Conservation (phyloP, 2,113 vertebrate species). For the Meriones unguiculatus region DNA sequence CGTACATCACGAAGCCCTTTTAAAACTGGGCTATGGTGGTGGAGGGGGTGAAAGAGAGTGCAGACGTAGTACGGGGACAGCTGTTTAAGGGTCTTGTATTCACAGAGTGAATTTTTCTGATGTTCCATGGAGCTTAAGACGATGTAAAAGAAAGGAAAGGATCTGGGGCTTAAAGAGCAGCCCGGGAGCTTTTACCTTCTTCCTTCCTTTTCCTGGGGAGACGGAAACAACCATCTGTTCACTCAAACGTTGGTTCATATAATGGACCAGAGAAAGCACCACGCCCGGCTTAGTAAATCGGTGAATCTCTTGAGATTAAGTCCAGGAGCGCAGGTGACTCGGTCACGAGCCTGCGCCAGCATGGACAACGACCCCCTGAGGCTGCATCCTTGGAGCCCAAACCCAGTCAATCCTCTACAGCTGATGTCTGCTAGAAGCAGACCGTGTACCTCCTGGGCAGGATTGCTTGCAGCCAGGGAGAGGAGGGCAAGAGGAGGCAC, state of each 20-base stretch:
- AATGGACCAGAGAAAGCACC: neutral
- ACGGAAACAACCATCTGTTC: neutral
- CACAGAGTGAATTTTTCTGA: neutral
- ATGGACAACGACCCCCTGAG: neutral
- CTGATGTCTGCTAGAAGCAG: neutral
- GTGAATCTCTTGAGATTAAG: neutral
- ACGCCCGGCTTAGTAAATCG: no score
- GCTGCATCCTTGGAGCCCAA: neutral
- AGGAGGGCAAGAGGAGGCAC: neutral
- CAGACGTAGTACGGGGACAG: neutral
- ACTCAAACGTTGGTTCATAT: neutral
- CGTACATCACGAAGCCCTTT: neutral
- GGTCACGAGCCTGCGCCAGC: neutral
- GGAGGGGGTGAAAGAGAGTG: neutral
- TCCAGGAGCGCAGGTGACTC: neutral
- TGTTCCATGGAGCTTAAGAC: neutral
- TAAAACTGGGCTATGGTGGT: neutral
- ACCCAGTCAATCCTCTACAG: neutral
- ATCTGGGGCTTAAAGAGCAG: neutral
- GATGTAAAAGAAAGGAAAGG: neutral
- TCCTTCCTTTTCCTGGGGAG: neutral
- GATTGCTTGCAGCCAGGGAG: neutral
- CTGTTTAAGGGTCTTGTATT: conserved; percentile 12
- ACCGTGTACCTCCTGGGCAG: neutral
- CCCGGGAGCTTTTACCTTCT: neutral